Percentiles rank a stretch among this genome's conserved stretches.
Conservation (phyloP, 2,888 invertebrate species). For the Eugnorisma glareosa region DNA sequence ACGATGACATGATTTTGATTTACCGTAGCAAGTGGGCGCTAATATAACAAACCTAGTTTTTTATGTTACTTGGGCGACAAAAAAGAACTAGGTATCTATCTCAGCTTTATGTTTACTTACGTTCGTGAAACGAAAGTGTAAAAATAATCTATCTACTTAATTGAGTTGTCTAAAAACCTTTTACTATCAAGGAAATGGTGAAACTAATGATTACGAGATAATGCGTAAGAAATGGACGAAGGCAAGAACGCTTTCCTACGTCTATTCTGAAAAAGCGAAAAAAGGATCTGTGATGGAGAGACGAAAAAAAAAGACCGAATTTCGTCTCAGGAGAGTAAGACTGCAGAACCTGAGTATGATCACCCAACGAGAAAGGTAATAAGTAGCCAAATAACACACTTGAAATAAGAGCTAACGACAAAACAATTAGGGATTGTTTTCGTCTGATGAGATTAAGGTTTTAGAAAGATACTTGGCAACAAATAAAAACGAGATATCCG, state of each 20-base stretch:
- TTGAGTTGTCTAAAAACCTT: constrained; percentile 84
- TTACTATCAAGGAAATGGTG: constrained; percentile 83
- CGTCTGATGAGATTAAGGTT: constrained; percentile 57
- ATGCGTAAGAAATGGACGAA: constrained; percentile 88
- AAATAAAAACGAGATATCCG: constrained; percentile 86
- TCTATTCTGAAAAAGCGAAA: constrained; percentile 88
- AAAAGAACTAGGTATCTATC: background rate
- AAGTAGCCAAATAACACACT: constrained; percentile 57
- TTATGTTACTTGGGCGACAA: background rate
- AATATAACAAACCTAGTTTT: background rate
- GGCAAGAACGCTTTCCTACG: constrained; percentile 85
- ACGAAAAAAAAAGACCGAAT: constrained; percentile 88
- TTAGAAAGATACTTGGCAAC: constrained; percentile 75
- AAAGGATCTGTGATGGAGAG: constrained; percentile 87
- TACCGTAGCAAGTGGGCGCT: background rate
- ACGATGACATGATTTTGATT: background rate
- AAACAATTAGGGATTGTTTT: constrained; percentile 68
- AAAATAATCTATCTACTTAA: constrained; percentile 77
- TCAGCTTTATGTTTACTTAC: constrained; percentile 28
- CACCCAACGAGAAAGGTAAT: constrained; percentile 68
- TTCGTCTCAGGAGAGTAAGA: constrained; percentile 90
- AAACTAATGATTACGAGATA: constrained; percentile 89
- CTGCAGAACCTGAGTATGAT: constrained; percentile 85
- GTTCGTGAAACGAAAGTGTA: constrained; percentile 65
- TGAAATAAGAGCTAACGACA: constrained; percentile 58